Base-by-base conservation (phyloP, 1,140 invertebrate species). In the Danaus melanippus region DNA sequence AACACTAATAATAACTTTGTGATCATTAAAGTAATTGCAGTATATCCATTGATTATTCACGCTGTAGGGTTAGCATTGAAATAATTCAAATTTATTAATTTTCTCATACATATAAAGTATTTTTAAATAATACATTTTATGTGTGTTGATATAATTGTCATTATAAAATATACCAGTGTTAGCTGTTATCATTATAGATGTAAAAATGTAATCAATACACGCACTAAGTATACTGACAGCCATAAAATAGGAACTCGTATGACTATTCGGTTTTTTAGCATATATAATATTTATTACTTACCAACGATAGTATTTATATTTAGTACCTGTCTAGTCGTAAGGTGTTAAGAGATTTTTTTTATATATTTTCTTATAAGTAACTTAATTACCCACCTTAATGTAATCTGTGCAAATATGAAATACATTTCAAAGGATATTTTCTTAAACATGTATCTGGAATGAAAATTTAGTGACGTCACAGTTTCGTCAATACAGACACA, bases 301-400 rank as follows among this genome's bases (percentile, higher is more conserved):
- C 63, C 64, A 64, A 64, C 64, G 66, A 76, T 75, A 85, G 79
- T 85, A 85, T 85, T 85, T 67, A 66, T 79, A 71, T 81, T 74
- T 69, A 77, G 78, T 79, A 80, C 78, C 78, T 83, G 78, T 79
- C 75, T 84, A 84, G 82, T 83, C 74, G 61, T 81, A 83, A 83
- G 76, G 42, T 63, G 17, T 69, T 66, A 58, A 63, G 41, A 58
- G 48, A 10, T 56, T 55, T 53, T 48, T 17, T 40, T 58, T 55
- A 44, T 48, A 47, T 48, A 52, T 53, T 58, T 58, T 53, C 11
- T n/a, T 58, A 53, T 11, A 39, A 50, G 39, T 42, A 46, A 21
- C 45, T 52, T 52, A 58, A 58, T 50, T 39, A 66, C 56, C 65
- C 61, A 66, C 58, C 60, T 62, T 45, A 17, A 50, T 42, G 12